Conservation (phyloP, 1,140 invertebrate species). For the Euschistus heros region DNA sequence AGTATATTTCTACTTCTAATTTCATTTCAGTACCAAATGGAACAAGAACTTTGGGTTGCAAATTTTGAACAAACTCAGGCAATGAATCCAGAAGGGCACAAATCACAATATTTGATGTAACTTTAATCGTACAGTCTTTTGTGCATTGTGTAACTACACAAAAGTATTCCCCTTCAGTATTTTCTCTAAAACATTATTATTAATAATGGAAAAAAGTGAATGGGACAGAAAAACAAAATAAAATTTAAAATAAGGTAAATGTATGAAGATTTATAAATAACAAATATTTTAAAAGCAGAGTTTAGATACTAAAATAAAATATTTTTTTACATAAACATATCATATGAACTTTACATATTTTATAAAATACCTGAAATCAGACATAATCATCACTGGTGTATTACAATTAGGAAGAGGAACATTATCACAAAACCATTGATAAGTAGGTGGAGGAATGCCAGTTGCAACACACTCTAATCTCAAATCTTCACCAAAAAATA, state of each 20-base stretch:
- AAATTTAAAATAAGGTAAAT: background rate
- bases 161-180: background rate
- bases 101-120: conserved; percentile 5
- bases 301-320: background rate
- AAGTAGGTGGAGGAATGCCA: background rate
- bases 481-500: conserved; percentile 8
- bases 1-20: conserved; percentile 9
- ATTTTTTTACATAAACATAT: background rate
- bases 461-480: conserved; percentile 1
- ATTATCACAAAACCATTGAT: conserved; percentile 11
- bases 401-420: background rate
- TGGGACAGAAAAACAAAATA: background rate
- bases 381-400: background rate
- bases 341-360: background rate
- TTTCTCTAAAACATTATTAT: background rate
- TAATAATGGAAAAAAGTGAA: background rate
- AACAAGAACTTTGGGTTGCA: background rate
- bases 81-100: background rate
- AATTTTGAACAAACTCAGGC: background rate
- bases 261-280: background rate
- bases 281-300: background rate
- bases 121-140: background rate
- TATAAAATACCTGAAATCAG: conserved; percentile 11
- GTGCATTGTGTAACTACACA: background rate
- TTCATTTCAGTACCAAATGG: conserved; percentile 2